phyloP scores from a whole-genome alignment of 2,888 invertebrate genomes.

The Brenthis ino region DNA sequence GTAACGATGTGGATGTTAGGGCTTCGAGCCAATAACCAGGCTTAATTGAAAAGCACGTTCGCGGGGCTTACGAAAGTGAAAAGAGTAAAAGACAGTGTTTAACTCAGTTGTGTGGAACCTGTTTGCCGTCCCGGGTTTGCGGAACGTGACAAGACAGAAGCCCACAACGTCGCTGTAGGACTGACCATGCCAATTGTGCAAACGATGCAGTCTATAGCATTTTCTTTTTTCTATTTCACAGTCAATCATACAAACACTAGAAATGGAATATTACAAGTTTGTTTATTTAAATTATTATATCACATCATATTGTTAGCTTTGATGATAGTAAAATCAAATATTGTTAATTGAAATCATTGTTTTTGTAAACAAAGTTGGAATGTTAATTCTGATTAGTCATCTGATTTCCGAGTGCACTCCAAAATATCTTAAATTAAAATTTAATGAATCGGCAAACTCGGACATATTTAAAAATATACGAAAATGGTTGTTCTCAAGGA shows the following conservation, averaged over 20 bases:
- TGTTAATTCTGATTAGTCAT: constrained; percentile 15
- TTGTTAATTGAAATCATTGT: constrained; percentile 19
- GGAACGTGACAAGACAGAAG: constrained; percentile 78
- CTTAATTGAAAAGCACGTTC: constrained; percentile 63
- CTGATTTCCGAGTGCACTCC: constrained; percentile 5
- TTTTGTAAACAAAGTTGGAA: constrained; percentile 28
- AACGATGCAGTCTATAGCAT: constrained; percentile 19
- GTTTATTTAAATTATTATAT: background rate
- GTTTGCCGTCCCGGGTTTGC: constrained; percentile 76
- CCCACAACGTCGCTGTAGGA: constrained; percentile 51
- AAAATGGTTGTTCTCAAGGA: background rate
- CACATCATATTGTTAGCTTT: background rate
- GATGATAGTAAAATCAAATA: constrained; percentile 13
- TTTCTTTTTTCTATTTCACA: constrained; percentile 3
- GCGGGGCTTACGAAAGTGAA: constrained; percentile 60
- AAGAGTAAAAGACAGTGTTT: constrained; percentile 64
- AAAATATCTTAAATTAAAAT: constrained; percentile 31
- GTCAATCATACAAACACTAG: constrained; percentile 1
- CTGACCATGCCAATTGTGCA: constrained; percentile 59
- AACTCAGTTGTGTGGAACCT: constrained; percentile 64
- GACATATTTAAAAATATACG: constrained; percentile 15
- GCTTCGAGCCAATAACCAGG: constrained; percentile 55
- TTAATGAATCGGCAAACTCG: constrained; percentile 4
- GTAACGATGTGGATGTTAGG: constrained; percentile 54
- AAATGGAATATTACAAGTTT: constrained; percentile 11